Evolutionary conservation across 2,888 invertebrate species (phyloP), one percentile per base, ranked within the genome.

Genomic region (Drepana falcataria): DNA sequence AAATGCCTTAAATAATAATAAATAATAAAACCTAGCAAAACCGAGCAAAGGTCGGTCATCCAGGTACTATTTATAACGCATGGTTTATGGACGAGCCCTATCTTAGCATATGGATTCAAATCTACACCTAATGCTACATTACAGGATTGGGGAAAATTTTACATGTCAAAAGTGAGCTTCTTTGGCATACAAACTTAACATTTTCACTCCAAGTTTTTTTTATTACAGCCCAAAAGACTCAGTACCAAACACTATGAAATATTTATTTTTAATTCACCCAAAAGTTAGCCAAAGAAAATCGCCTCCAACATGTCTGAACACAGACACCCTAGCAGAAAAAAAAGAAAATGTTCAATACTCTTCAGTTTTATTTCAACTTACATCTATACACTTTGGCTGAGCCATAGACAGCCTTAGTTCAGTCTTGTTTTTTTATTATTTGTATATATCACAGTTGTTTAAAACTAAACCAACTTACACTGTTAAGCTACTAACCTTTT

Each of bases 401-500:
- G 57, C 48, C 35, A 53, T 48, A 57, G 55, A 59, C 59, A 58
- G 56, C 9, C 33, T 34, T 33, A 51, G 44, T 2, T 44, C 6
- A 51, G 51, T 33, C 41, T 51, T 41, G 44, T 48, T 52, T 44
- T 53, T 34, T 54, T 55, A 55, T 21, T 44, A 51, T 48, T 54
- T n/a, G n/a, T 56, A 55, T 53, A 55, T 60, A 73, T 77, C 79
- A 80, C 77, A 78, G 70, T 55, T 59, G 53, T 55, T 56, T 60
- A 55, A 47, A 51, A 48, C 37, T 55, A 56, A 56, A 53, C 56
- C 53, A 61, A 73, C 76, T 79, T 81, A 83, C 63, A 3, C 58
- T 69, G 54, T 53, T 55, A 57, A 44, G 73, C n/a, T 88, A 94
- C 95, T 93, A 94, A 98, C 97, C 96, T 99, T 98, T 94, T 99